These are phyloP conservation scores for Caenorhabditis parvicauda DNA, from an alignment of 2,888 invertebrate species.

Conservation along the genomic window DNA sequence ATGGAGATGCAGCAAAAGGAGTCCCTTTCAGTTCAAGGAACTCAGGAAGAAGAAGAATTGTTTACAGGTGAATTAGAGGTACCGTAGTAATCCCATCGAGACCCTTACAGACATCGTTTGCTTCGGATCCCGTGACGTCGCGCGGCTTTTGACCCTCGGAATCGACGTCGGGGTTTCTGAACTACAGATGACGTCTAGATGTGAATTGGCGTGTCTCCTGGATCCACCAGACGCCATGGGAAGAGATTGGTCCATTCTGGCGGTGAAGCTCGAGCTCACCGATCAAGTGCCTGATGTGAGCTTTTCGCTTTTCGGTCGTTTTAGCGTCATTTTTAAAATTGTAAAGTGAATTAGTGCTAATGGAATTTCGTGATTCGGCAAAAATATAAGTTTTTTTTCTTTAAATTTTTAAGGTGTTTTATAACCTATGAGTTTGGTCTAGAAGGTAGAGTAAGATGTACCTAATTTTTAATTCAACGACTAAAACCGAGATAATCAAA, in stretches of 20 bases:
- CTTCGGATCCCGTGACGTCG: slow-evolving; percentile 69
- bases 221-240: slow-evolving; percentile 69
- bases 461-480: background rate
- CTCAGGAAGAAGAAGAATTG: slow-evolving; percentile 68
- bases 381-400: background rate
- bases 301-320: slow-evolving; percentile 6
- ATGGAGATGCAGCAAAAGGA: slow-evolving; percentile 64
- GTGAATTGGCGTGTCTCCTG: slow-evolving; percentile 65
- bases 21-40: slow-evolving; percentile 63
- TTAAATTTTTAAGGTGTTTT: background rate
- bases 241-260: slow-evolving; percentile 69
- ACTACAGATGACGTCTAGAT: slow-evolving; percentile 66
- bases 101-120: slow-evolving; percentile 68
- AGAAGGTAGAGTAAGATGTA: too few species aligned
- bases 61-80: slow-evolving; percentile 68
- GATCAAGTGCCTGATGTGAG: slow-evolving; percentile 68
- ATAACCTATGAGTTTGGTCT: too few species aligned
- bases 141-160: slow-evolving; percentile 66
- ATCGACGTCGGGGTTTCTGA: slow-evolving; percentile 70
- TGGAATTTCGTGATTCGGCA: background rate
- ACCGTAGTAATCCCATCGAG: slow-evolving; percentile 43
- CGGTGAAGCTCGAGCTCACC: slow-evolving; percentile 67
- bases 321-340: background rate
- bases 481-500: background rate
- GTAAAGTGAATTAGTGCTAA: background rate